Conservation (phyloP, 2,797 vertebrate species). For the Mico argentatus region DNA sequence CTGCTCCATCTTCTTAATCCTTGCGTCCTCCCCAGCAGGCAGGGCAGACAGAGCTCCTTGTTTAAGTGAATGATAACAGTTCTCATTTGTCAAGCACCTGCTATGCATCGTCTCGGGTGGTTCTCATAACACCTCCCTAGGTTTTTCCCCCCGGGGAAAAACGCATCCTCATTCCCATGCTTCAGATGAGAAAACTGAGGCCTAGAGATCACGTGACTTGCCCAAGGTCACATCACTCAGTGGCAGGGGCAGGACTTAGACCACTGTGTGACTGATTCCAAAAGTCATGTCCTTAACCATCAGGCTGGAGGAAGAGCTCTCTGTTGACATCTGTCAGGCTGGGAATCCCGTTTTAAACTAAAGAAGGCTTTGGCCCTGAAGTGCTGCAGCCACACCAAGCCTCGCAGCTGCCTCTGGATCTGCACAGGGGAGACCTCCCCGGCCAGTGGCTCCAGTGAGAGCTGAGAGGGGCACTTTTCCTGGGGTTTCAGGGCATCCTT, state of each 20-base stretch:
- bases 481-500: neutral
- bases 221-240: neutral
- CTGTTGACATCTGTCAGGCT: neutral
- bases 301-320: neutral
- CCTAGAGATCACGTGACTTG: neutral
- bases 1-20: neutral
- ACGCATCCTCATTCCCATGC: neutral
- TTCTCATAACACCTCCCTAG: neutral
- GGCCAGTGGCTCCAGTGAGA: neutral
- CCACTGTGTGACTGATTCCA: neutral
- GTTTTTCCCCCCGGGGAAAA: neutral
- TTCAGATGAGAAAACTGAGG: neutral
- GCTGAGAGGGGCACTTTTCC: neutral
- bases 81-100: neutral
- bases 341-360: neutral
- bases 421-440: neutral
- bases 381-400: too few relatives aligned
- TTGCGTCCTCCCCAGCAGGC: neutral
- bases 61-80: neutral
- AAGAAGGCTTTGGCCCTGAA: neutral
- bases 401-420: neutral
- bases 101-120: accelerated
- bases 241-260: neutral
- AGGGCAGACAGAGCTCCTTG: neutral
- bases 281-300: neutral